Base-by-base conservation (phyloP, 2,797 vertebrate species). In the Hydrolagus colliei region DNA sequence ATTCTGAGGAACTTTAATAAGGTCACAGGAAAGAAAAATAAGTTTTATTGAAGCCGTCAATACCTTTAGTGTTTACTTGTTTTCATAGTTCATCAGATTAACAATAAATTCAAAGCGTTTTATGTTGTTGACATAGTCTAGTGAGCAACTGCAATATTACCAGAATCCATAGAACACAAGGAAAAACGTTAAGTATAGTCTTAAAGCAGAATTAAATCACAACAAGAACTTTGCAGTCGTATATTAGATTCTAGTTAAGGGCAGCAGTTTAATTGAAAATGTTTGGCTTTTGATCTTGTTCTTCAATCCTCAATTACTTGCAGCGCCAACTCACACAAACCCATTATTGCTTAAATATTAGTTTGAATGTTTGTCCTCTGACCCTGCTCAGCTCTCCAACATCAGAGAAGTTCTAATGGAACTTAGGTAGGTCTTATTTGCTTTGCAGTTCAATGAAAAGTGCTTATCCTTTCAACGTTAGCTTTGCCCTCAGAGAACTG, bases 341-440 rank as follows among this genome's bases (percentile, higher is more conserved):
- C 65, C 32, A 71, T n/a, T 68, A 71, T 63, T 84, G 79, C 32
- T 71, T 84, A 84, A 84, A 84, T 71, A 71, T 71, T 84, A 84
- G 35, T 71, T 71, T 84, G 79, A 84, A 35, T 32, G 11, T 35
- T 84, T 84, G 41, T 61, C 79, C 65, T 71, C 41, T 52, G 65
- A 84, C 32, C 20, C 27, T 71, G 14, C 9, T 32, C 16, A 20
- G 6, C 27, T 4, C 10, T 68, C 65, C 20, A 68, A n/a, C 20
- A n/a, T 68, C 32, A 20, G 16, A 41, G 16, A 20, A 68, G 12
- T 67, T 84, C 27, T 20, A 67, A 84, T 6, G 63, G 65, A 52
- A 27, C 20, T 68, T 67, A 84, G 67, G 9, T 7, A 13, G 5
- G 71, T 20, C 65, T 84, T n/a, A 68, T 20, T 71, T 52, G 10